phyloP scores from a whole-genome alignment of 2,113 vertebrate genomes.

The Bos indicus region DNA sequence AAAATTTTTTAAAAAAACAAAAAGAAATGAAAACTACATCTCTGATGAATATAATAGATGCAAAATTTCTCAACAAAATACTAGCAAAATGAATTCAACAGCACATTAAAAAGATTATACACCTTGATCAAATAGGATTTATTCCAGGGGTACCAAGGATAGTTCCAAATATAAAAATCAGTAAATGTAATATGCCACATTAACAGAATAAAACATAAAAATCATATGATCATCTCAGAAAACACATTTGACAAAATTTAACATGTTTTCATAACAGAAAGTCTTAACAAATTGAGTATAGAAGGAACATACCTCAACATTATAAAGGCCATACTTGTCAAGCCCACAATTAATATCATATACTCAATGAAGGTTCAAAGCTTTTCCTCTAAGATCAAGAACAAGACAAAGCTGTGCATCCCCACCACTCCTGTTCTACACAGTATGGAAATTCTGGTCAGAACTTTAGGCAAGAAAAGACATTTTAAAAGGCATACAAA shows the following conservation, averaged over 20 bases:
- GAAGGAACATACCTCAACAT: neutral
- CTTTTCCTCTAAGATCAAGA: neutral
- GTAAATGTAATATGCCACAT: neutral
- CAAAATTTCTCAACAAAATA: neutral
- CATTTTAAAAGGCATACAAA: neutral
- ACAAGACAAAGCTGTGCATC: neutral
- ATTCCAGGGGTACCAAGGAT: neutral
- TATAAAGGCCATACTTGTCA: neutral
- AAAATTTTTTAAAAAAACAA: accelerated
- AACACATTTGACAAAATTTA: neutral
- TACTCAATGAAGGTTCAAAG: neutral
- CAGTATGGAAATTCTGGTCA: neutral
- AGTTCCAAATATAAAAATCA: neutral
- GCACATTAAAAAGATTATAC: neutral
- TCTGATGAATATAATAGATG: neutral
- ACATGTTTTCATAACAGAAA: neutral
- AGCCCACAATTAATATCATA: neutral
- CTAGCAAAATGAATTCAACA: neutral
- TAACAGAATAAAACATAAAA: neutral
- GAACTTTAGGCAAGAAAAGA: neutral
- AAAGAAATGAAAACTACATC: neutral
- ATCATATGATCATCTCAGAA: neutral
- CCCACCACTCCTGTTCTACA: neutral
- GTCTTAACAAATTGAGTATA: neutral
- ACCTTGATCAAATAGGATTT: neutral